Evolutionary conservation across 2,797 vertebrate genomes (phyloP), one percentile per base, ranked within the genome.

Genomic region (Alcedo quadribrachys): DNA sequence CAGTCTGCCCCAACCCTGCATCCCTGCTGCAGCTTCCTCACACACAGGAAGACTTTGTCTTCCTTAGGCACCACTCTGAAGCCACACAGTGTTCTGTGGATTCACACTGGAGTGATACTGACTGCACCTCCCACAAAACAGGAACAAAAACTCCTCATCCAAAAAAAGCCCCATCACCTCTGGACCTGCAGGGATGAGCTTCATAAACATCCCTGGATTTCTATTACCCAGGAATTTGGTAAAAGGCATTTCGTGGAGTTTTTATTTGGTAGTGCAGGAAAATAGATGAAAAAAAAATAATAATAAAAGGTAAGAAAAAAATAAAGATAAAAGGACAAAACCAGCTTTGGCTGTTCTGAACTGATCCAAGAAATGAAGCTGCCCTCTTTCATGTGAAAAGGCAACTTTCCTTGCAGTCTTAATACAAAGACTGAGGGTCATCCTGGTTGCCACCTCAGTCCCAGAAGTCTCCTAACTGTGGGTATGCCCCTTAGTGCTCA

Each of bases 31-130:
- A 80, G 77, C 60, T 65, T 2, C 24, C 46, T 8, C 37, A 37
- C 37, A 37, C 13, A 63, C 7, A 12, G 50, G 48, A 83, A 60
- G 61, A 51, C 20, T 48, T 62, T 8, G 24, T 24, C 25, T 82
- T 63, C 50, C 24, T 80, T 16, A 71, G 74, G 17, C 10, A 5
- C 27, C 12, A 7, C 6, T 71, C 51, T 68, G 53, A 79, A 48
- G 40, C 40, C 30, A 43, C 0, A 0, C 6, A 32, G 35, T 0
- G 0, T 30, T 85, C 28, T 51, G 54, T 25, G 33, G 55, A 55
- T 75, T 79, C 37, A 67, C 48, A 40, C 5, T 11, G 28, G 40
- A 37, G 11, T 48, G 35, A 60, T 42, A 28, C 66, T 45, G 33
- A 51, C 20, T 42, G 75, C 32, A 50, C 35, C 3, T 63, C 28